A percentile compares a stretch with the other conserved stretches of the same genome.
Evolutionary conservation across 2,888 invertebrate genomes (phyloP).

Genomic region (Aelia acuminata): DNA sequence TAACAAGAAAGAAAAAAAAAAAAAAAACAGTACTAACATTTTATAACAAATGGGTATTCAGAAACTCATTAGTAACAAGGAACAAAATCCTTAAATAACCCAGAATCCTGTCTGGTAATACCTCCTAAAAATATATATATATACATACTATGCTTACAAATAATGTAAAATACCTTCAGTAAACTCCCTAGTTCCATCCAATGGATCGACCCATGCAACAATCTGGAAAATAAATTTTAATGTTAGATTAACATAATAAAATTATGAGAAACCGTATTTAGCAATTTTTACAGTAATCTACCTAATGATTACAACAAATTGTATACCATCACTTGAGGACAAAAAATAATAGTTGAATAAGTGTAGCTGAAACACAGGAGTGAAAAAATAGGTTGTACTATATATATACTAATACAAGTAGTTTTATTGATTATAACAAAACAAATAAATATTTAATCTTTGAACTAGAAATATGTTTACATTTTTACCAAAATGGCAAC

Average conservation of each 20-base stretch:
- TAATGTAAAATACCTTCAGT: slow-evolving; percentile 80
- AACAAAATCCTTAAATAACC: not conserved
- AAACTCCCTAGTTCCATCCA: slow-evolving; percentile 98
- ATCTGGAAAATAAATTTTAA: slow-evolving; percentile 70
- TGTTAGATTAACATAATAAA: not conserved
- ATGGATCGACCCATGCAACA: slow-evolving; percentile 97
- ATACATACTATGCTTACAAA: not conserved
- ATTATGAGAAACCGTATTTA: not conserved
- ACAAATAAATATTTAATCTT: too few relatives aligned
- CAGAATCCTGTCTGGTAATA: not conserved
- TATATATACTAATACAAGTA: too few relatives aligned
- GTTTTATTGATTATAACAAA: too few relatives aligned
- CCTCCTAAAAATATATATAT: not conserved
- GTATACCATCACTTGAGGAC: not conserved
- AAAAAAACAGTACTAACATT: not conserved
- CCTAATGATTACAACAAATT: not conserved
- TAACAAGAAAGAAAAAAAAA: not conserved
- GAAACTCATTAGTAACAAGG: not conserved
- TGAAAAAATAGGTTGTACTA: not conserved
- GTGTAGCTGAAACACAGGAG: not conserved
- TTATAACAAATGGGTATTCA: not conserved
- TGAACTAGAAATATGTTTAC: too few relatives aligned
- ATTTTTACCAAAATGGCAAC: too few relatives aligned
- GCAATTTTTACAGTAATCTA: not conserved
- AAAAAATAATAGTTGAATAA: not conserved